phyloP scores from a whole-genome alignment of 1,140 invertebrate genomes.

The Bursaphelenchus mucronatus region DNA sequence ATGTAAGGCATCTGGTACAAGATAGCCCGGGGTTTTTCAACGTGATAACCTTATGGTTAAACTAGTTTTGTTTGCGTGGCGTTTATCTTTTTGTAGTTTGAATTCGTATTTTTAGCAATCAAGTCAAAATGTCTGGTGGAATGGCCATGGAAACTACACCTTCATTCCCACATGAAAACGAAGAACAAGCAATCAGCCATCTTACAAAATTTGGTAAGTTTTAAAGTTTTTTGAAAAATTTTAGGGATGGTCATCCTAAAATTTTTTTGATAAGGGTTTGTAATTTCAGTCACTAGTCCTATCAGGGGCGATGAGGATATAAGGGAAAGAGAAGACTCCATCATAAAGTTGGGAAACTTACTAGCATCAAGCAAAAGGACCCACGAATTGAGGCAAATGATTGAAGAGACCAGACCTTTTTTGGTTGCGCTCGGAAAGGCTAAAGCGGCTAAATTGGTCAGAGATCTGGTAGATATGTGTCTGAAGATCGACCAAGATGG shows the following conservation, averaged over 20 bases:
- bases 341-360: slow-evolving; percentile 48
- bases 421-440: slow-evolving; percentile 88
- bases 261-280: not conserved
- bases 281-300: slow-evolving; percentile 45
- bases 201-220: slow-evolving; percentile 48
- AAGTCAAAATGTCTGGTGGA: slow-evolving; percentile 46
- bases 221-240: slow-evolving; percentile 11
- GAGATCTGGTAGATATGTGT: slow-evolving; percentile 92
- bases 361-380: slow-evolving; percentile 45
- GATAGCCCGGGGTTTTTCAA: not conserved
- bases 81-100: no score
- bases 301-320: slow-evolving; percentile 46
- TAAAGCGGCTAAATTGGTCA: slow-evolving; percentile 94
- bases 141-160: slow-evolving; percentile 45
- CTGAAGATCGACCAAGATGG: slow-evolving; percentile 71
- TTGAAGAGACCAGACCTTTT: slow-evolving; percentile 77
- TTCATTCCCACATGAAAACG: slow-evolving; percentile 40
- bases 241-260: not conserved
- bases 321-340: slow-evolving; percentile 49
- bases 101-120: no score
- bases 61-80: not conserved
- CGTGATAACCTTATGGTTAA: not conserved
- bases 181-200: slow-evolving; percentile 44
- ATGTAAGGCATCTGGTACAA: no score
- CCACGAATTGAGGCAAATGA: slow-evolving; percentile 44